Base-by-base conservation (phyloP, 2,797 vertebrate genomes). In the Sebastes nivosus region DNA sequence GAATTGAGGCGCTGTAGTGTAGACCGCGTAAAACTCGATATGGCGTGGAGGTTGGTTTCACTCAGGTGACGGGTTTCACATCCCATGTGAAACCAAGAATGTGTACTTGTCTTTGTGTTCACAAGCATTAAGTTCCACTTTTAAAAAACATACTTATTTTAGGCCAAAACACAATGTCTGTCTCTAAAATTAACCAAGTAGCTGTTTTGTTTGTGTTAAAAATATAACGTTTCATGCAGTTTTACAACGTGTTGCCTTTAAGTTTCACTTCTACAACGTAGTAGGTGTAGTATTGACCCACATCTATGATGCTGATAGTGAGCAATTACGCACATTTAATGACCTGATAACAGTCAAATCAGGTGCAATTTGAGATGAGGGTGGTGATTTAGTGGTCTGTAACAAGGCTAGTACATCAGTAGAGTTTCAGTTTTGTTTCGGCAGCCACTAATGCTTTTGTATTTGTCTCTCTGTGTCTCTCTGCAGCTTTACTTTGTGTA, bases 401-500 rank as follows among this genome's bases (percentile, higher is more conserved):
- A 55, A 46, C 6, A 2, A 73, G 22, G 18, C 6, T 22, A 9
- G 38, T 8, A n/a, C n/a, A 60, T 42, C 55, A 46, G 11, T 25
- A 46, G 0, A 1, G 42, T 16, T 42, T 42, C 6, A 5, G 20
- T 67, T 54, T 79, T 22, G 20, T 6, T 10, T 58, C 38, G 0
- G 29, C 57, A 66, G 42, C 36, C 9, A 10, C 36, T 78, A 2
- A 85, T 8, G 1, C 22, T 25, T 16, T 2, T 60, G 5, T 52
- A 18, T 68, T 30, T 1, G 2, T 61, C 27, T 71, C 14, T 67
- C 5, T 81, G 46, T 87, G 59, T 79, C 50, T 88, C 29, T 78
- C 63, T 82, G 38, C 64, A 97, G 96, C 80, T 97, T 57, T 94
- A 84, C 77, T 95, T 95, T 70, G 90, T 97, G 18, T 95, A 95